Evolutionary conservation across 2,113 vertebrate species (phyloP), one percentile per base, ranked within the genome.

Genomic region (Melospiza melodia): DNA sequence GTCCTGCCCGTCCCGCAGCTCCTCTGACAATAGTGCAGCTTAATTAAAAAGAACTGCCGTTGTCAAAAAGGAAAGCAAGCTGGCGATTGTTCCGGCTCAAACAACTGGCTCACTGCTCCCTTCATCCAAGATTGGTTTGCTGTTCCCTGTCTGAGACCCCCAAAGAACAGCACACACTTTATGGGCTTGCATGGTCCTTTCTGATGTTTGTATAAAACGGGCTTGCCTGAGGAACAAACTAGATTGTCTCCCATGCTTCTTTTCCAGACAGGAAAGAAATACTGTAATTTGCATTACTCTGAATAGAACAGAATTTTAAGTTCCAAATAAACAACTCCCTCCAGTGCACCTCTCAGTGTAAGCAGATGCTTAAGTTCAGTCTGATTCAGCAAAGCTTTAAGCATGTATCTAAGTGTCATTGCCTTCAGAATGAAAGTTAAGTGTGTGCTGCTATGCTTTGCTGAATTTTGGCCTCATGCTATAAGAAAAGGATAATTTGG

Each of bases 401-500:
- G 48, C 54, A 54, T 39, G 58, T 62, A 49, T 58, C 61, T 75
- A 89, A 92, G 88, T 95, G 90, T 88, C 90, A 92, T 61, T 94
- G 86, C 83, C 49, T 95, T 87, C 83, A 81, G 77, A 90, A 89
- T 91, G 52, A 90, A 95, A 84, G 88, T 89, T 90, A 89, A 95
- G 83, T 57, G 74, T 27, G 49, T 73, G 58, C 83, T 84, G 94
- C 90, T 92, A 91, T 90, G 88, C 93, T 92, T 94, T 94, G 88
- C 83, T 95, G 83, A 92, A 93, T 96, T 95, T 95, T 93, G 95
- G 94, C 88, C 69, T 93, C 73, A 61, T 1, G 8, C 61, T 84
- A 17, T 46, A 93, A 93, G 92, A 92, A 97, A 90, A 86, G 37
- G 85, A 90, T 94, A 93, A 96, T 96, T 92, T 87, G 76, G 57